Conservation (phyloP, 2,113 vertebrate genomes). For the Haemorhous mexicanus region DNA sequence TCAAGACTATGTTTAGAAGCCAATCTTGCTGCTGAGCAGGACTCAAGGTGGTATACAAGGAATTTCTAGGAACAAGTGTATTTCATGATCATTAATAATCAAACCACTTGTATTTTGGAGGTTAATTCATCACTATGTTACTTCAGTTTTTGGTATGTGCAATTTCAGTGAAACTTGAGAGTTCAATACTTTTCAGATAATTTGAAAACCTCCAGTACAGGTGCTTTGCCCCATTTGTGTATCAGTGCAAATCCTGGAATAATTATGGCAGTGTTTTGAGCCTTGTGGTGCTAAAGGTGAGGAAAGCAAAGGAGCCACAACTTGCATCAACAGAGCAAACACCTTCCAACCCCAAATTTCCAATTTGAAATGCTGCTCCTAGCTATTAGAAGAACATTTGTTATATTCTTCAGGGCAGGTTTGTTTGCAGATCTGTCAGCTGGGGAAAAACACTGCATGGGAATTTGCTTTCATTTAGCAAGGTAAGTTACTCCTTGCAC, state of each 20-base stretch:
- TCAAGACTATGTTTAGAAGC: slow-evolving; percentile 13
- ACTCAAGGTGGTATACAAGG: not conserved
- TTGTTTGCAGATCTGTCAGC: slow-evolving; percentile 40
- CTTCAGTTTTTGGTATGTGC: not conserved
- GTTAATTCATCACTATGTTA: not conserved
- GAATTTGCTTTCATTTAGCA: slow-evolving; percentile 58
- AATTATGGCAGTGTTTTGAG: not conserved
- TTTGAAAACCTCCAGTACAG: not conserved
- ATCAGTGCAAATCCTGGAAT: not conserved
- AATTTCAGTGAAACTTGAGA: not conserved
- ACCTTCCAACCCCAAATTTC: not conserved
- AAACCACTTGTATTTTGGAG: not conserved
- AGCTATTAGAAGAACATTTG: slow-evolving; percentile 3
- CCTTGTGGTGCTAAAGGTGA: not conserved
- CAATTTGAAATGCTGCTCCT: not conserved
- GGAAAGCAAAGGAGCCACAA: not conserved
- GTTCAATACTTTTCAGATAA: not conserved
- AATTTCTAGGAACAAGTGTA: not conserved
- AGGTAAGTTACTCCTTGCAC: slow-evolving; percentile 14
- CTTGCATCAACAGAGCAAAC: slow-evolving; percentile 9
- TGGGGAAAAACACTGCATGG: slow-evolving; percentile 6
- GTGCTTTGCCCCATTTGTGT: not conserved
- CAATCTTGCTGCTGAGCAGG: not conserved
- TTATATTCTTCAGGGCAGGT: slow-evolving; percentile 11
- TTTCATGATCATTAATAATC: not conserved